Evolutionary conservation across 2,888 invertebrate species (phyloP), one percentile per base, ranked within the genome.

Genomic region (Tachina lurida): DNA sequence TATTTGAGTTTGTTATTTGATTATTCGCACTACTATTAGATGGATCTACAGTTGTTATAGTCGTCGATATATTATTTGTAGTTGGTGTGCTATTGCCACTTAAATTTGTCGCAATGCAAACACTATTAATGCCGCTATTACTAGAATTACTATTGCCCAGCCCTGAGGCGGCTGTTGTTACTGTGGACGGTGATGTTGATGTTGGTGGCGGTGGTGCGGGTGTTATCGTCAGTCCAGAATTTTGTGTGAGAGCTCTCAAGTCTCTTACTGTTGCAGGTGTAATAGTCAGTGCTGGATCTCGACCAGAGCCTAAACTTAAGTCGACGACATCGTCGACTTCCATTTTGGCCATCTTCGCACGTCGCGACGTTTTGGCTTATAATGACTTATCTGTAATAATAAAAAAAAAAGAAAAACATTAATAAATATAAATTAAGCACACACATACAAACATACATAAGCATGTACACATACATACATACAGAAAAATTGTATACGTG

Each of bases 281-380:
- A 89, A 93, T 93, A 68, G 92, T 92, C 47, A 92, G 87, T 77
- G 93, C 91, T 83, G 91, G 91, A 89, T 93, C 93, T 86, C 93
- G 89, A n/a, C 92, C 92, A 74, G 93, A 91, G 73, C 92, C 91
- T 63, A 97, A 95, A 93, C 97, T 97, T 90, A 97, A 95, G 94
- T 97, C 97, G 90, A 97, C 97, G 88, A 97, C 97, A 91, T 97
- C 97, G 94, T 97, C 97, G 92, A 97, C 95, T 93, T 97, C 97
- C 97, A 97, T 97, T 94, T 95, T 95, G 92, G 94, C 94, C 94
- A 93, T 93, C 89, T 91, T 91, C 88, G 90, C 90, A 87, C 89
- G 89, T 89, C 91, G 91, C 89, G 91, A 90, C 92, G 91, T 92
- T 89, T 91, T 90, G 89, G 76, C 82, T 87, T 88, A 89, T 90